phyloP scores from a whole-genome alignment of 2,797 vertebrate species.

The Labeo calbasu region DNA sequence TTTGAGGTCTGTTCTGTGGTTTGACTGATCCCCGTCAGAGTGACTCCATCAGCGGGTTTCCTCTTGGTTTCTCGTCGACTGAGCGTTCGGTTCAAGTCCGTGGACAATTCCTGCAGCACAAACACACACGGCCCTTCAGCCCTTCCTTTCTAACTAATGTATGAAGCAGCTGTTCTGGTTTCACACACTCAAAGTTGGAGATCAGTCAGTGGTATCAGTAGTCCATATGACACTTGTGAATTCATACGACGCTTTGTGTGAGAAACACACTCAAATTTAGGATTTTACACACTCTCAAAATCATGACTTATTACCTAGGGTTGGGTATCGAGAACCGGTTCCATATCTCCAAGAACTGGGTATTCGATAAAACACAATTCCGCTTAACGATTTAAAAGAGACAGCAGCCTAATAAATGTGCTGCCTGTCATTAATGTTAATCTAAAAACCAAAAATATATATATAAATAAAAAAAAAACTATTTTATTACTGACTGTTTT shows the following conservation, averaged over 20 bases:
- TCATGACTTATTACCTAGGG: too few species aligned
- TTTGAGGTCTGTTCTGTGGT: constrained; percentile 84
- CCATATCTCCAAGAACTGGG: too few species aligned
- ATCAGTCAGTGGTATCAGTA: neutral
- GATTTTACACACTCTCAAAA: too few species aligned
- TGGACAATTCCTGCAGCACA: constrained; percentile 88
- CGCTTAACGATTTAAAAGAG: too few species aligned
- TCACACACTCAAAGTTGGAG: neutral
- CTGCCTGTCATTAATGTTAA: too few species aligned
- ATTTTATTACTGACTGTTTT: too few species aligned
- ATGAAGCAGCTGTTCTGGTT: neutral
- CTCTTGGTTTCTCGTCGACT: constrained; percentile 90
- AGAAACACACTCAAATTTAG: neutral
- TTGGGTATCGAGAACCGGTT: too few species aligned
- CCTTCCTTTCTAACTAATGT: neutral
- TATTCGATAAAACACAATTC: too few species aligned
- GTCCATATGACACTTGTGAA: neutral
- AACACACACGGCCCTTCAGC: constrained; percentile 40
- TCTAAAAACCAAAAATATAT: too few species aligned
- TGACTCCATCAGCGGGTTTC: constrained; percentile 89
- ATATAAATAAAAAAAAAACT: too few species aligned
- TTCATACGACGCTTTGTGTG: neutral
- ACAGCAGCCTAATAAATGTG: too few species aligned
- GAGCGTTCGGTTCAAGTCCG: constrained; percentile 93
- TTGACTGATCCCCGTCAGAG: constrained; percentile 91